Conservation (phyloP, 2,888 invertebrate genomes). For the Sarcophaga rosellei region DNA sequence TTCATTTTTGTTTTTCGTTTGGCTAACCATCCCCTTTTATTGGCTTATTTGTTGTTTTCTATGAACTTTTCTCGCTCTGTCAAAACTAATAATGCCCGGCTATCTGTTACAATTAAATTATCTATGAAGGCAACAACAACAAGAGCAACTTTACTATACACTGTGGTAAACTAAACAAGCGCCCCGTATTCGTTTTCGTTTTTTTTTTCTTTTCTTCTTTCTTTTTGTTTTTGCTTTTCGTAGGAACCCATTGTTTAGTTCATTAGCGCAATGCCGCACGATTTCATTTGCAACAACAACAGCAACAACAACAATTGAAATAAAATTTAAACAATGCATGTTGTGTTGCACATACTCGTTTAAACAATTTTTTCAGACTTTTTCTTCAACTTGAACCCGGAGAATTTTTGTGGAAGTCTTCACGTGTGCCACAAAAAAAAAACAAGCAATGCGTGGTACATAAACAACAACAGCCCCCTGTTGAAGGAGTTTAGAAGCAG, state of each 20-base stretch:
- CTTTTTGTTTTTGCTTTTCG: not conserved
- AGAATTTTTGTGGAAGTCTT: slow-evolving; percentile 8
- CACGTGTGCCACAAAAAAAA: slow-evolving; percentile 37
- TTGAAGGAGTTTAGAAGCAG: slow-evolving; percentile 27
- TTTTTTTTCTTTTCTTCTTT: no score
- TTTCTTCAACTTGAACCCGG: not conserved
- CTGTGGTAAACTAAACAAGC: slow-evolving; percentile 48
- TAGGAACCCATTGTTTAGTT: slow-evolving; percentile 74
- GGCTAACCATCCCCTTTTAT: not conserved
- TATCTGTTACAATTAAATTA: slow-evolving; percentile 63
- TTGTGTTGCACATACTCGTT: slow-evolving; percentile 19
- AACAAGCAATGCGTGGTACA: slow-evolving; percentile 1
- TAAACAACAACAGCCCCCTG: slow-evolving; percentile 8
- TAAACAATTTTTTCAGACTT: not conserved
- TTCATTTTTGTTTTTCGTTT: not conserved
- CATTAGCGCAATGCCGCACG: slow-evolving; percentile 77
- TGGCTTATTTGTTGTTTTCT: not conserved
- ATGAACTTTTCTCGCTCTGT: slow-evolving; percentile 2
- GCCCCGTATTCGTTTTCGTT: slow-evolving; percentile 24
- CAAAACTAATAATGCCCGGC: slow-evolving; percentile 43
- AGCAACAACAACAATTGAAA: slow-evolving; percentile 24
- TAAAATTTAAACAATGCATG: slow-evolving; percentile 45
- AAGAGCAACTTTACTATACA: not conserved
- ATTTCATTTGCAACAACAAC: slow-evolving; percentile 67
- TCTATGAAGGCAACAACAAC: not conserved